Percentiles rank a stretch among this genome's conserved stretches.
Evolutionary conservation across 2,888 invertebrate species (phyloP).

Genomic region (Syrista parreyssii): DNA sequence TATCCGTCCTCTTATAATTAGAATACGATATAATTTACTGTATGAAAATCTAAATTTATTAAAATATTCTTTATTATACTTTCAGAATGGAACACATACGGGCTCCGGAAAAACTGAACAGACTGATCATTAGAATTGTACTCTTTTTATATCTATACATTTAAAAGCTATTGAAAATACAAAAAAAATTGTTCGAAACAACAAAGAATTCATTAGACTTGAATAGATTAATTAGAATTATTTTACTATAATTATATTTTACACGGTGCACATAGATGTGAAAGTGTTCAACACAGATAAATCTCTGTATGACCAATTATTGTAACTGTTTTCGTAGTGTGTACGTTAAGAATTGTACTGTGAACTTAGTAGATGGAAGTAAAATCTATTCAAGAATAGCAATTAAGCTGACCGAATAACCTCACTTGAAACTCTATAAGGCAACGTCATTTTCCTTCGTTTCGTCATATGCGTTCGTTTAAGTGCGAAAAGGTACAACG

Average conservation of each 20-base stretch:
- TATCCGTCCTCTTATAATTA: neutral
- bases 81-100: conserved; percentile 76
- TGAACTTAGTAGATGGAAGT: too few relatives aligned
- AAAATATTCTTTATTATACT: conserved; percentile 17
- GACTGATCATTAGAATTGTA: conserved; percentile 5
- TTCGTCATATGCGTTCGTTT: neutral
- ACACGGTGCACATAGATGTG: neutral
- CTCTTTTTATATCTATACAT: neutral
- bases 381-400: neutral
- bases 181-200: too few relatives aligned
- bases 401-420: neutral
- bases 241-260: neutral
- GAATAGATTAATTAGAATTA: neutral
- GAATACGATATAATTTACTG: neutral
- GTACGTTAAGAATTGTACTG: too few relatives aligned
- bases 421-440: neutral
- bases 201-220: neutral
- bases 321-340: neutral
- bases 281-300: neutral
- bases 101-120: conserved; percentile 69
- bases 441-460: neutral
- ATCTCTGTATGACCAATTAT: neutral
- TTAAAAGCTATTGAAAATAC: neutral
- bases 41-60: neutral
- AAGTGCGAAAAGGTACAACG: neutral